phyloP scores from a whole-genome alignment of 2,888 invertebrate genomes.

The Taphrorychus bicolor region DNA sequence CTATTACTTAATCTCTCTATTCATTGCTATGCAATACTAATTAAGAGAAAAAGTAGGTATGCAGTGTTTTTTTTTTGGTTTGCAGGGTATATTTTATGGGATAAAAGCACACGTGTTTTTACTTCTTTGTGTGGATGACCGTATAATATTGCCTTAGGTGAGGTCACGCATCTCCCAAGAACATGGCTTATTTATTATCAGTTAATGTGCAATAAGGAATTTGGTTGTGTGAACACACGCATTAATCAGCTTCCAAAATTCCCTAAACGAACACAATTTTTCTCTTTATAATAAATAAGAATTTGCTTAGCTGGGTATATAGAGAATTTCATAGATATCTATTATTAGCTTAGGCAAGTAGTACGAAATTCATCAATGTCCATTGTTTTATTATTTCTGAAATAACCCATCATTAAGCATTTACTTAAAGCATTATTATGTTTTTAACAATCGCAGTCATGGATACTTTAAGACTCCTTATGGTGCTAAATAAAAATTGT shows the following conservation, averaged over 20 bases:
- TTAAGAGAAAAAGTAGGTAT: background rate
- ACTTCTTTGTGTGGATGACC: background rate
- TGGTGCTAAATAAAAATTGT: too few species aligned
- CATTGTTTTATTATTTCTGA: conserved; percentile 1
- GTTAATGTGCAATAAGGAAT: background rate
- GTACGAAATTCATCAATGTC: background rate
- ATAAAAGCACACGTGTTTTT: background rate
- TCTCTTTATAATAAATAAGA: background rate
- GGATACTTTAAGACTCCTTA: too few species aligned
- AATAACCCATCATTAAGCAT: background rate
- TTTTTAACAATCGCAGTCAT: too few species aligned
- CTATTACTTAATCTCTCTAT: background rate
- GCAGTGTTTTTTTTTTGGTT: background rate
- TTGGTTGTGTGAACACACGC: too few species aligned
- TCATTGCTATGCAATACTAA: background rate
- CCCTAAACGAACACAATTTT: too few species aligned
- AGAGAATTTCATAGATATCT: background rate
- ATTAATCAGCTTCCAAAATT: too few species aligned
- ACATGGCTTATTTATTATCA: background rate
- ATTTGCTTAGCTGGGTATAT: background rate
- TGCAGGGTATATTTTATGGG: background rate
- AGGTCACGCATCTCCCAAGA: background rate
- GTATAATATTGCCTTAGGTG: background rate
- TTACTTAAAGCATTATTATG: too few species aligned
- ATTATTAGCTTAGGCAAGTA: background rate